Base-by-base conservation (phyloP, 2,888 invertebrate genomes). In the Lasius fuliginosus region DNA sequence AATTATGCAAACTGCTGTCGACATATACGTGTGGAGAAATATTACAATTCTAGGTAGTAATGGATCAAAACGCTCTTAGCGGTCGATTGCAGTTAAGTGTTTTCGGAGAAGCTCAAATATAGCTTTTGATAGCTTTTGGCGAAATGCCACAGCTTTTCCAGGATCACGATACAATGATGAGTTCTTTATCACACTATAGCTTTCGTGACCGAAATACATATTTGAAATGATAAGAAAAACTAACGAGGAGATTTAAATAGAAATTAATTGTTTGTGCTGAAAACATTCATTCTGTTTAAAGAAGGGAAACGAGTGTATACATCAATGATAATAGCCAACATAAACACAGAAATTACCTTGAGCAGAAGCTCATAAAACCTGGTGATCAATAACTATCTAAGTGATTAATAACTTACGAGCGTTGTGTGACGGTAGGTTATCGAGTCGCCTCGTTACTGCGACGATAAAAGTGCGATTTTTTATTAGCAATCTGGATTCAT, bases 41-140 rank as follows among this genome's bases (percentile, higher is more conserved):
- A 30, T 30, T 3, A 49, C 9, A 18, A 18, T 56, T 65, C 27
- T 27, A 76, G n/a, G 12, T 46, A 69, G 18, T 18, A 56, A 60
- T 69, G 9, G 12, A 56, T 76, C n/a, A 49, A 65, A 42, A 49
- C 49, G 23, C 30, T 77, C 23, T 40, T 56, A 40, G n/a, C 18
- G 56, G 9, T 77, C 40, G 49, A 68, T 68, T 83, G 42, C 42
- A 71, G 53, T n/a, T 65, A 62, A 62, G 30, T 56, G 56, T 36
- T 67, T 53, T 60, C 27, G 42, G 23, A 46, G 68, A 27, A 62
- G 64, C 75, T 82, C 84, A 85, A 74, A 82, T 84, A 82, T 76
- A 67, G 33, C 67, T 81, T 62, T 33, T 64, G 46, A 79, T 69
- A 71, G 74, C 83, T 18, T 15, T 42, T 87, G 85, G 87, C 64